Conservation (phyloP, 2,797 vertebrate species). For the Anabas testudineus region DNA sequence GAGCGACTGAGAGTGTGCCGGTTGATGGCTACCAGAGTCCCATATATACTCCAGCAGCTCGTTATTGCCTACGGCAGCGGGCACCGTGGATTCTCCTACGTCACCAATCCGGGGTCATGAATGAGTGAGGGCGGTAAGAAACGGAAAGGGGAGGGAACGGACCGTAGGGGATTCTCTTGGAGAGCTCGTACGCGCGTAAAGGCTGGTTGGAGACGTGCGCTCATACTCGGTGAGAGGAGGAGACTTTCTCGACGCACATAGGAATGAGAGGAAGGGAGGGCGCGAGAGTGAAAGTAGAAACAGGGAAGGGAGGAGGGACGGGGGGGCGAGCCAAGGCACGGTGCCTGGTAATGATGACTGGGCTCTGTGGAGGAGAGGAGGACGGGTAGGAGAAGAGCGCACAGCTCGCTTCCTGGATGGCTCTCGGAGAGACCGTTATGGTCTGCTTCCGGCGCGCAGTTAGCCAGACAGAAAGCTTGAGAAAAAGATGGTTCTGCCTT, state of each 20-base stretch:
- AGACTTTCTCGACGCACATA: constrained; percentile 69
- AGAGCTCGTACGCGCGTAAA: constrained; percentile 77
- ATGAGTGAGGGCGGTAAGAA: constrained; percentile 82
- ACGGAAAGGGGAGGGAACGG: constrained; percentile 81
- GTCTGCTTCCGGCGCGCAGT: constrained; percentile 74
- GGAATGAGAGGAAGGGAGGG: constrained; percentile 59
- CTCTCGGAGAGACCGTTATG: constrained; percentile 69
- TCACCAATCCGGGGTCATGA: constrained; percentile 83
- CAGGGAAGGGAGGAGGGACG: constrained; percentile 52
- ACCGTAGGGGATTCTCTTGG: constrained; percentile 74
- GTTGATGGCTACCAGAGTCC: constrained; percentile 61
- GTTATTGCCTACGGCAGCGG: constrained; percentile 85
- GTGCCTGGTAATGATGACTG: constrained; percentile 82
- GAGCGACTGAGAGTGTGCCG: constrained; percentile 87
- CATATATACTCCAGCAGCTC: constrained; percentile 81
- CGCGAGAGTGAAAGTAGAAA: constrained; percentile 45
- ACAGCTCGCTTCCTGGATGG: constrained; percentile 72
- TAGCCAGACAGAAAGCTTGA: constrained; percentile 57
- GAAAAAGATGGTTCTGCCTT: constrained; percentile 52
- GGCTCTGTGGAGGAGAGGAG: constrained; percentile 77
- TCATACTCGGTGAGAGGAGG: constrained; percentile 71
- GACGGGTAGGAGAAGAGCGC: constrained; percentile 75
- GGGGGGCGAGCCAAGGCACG: constrained; percentile 59
- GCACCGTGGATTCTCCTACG: constrained; percentile 87
- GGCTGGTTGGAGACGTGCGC: constrained; percentile 74